phyloP scores from a whole-genome alignment of 2,113 vertebrate genomes.

The Calypte anna region DNA sequence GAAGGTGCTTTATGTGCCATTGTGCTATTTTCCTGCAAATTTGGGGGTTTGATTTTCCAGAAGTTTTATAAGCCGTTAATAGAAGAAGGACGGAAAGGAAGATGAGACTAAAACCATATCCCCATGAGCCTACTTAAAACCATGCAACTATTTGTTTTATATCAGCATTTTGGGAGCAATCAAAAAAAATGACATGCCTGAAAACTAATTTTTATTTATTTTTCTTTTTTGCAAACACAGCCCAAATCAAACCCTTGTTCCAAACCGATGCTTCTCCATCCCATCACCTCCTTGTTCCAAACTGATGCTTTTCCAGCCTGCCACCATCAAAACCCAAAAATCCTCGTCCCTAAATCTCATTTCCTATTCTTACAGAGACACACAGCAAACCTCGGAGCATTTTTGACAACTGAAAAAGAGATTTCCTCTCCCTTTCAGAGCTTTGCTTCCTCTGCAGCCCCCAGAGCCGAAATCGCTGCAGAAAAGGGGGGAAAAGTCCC shows the following conservation, averaged over 20 bases:
- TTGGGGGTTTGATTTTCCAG: background rate
- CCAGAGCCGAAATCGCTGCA: background rate
- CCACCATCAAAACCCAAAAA: background rate
- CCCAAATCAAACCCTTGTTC: background rate
- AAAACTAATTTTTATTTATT: background rate
- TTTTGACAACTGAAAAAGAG: background rate
- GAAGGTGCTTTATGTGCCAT: background rate
- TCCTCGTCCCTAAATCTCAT: background rate
- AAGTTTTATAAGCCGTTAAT: background rate
- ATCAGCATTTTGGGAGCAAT: background rate
- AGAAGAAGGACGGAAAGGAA: background rate
- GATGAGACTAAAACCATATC: background rate
- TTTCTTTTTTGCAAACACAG: background rate
- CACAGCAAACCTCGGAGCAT: background rate
- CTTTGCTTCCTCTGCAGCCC: background rate
- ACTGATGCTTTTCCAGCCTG: background rate
- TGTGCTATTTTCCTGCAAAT: background rate
- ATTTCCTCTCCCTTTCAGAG: slow-evolving; percentile 32
- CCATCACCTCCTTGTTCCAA: background rate
- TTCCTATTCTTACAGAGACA: background rate
- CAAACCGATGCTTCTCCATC: background rate
- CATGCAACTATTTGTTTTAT: background rate
- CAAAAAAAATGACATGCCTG: background rate
- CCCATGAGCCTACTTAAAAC: background rate
- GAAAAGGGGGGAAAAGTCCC: background rate